Percentiles rank a stretch among this genome's conserved stretches.
These are phyloP conservation scores for Dicrostonyx torquatus DNA, from an alignment of 2,797 vertebrate genomes.

Conservation along the genomic window DNA sequence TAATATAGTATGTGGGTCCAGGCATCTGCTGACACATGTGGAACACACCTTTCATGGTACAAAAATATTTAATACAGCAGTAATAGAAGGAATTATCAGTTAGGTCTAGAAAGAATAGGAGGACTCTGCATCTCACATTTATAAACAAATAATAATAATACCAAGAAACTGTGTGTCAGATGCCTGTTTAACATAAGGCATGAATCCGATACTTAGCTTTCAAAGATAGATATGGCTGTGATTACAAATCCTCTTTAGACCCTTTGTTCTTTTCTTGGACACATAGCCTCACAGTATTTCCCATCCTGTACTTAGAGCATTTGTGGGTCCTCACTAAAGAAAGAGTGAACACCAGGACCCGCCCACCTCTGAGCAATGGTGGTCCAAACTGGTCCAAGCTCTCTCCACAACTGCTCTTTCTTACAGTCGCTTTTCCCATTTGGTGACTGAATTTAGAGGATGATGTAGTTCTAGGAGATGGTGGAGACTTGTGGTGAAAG, in stretches of 20 bases:
- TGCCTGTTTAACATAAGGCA: background rate
- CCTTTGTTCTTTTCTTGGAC: background rate
- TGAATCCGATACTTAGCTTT: background rate
- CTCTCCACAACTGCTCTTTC: background rate
- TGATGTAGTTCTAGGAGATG: background rate
- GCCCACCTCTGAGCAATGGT: background rate
- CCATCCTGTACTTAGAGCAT: background rate
- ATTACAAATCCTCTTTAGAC: background rate
- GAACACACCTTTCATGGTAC: background rate
- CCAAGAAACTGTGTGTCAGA: background rate
- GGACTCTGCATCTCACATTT: background rate
- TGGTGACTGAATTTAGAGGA: background rate
- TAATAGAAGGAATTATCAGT: background rate
- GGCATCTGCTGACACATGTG: background rate
- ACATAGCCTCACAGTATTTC: background rate
- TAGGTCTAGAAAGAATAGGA: background rate
- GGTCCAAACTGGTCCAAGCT: background rate
- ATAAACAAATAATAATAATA: background rate
- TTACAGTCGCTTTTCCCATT: background rate
- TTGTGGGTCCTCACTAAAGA: background rate
- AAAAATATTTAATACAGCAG: background rate
- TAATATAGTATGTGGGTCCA: background rate
- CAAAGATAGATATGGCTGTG: background rate
- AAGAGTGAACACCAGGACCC: background rate
- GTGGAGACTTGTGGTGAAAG: background rate